phyloP scores from a whole-genome alignment of 1,140 invertebrate species.

The Nasonia giraulti region DNA sequence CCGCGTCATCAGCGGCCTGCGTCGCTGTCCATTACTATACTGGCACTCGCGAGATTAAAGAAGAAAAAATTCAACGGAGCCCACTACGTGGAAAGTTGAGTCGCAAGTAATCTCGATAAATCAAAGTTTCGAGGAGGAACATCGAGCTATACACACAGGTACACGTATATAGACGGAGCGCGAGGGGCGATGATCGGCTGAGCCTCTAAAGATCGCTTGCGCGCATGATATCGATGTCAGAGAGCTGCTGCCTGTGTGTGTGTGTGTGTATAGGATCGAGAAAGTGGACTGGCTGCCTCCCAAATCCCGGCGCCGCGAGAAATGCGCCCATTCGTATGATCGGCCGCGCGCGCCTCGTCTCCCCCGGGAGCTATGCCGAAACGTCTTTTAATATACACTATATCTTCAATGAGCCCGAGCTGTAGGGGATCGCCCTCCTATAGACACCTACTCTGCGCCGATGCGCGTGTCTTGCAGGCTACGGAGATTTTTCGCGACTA shows the following conservation, averaged over 20 bases:
- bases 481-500: not conserved
- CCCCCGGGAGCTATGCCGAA: constrained; percentile 60
- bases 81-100: not conserved
- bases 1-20: too few species aligned
- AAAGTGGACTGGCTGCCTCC: constrained; percentile 23
- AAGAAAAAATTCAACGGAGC: not conserved
- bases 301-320: constrained; percentile 53
- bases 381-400: constrained; percentile 75
- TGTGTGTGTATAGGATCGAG: not conserved
- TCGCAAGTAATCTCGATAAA: constrained; percentile 46
- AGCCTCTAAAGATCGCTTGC: constrained; percentile 3
- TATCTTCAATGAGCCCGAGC: constrained; percentile 66
- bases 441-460: too few species aligned
- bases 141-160: not conserved
- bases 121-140: constrained; percentile 39
- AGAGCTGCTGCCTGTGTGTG: too few species aligned
- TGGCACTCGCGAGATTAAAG: not conserved
- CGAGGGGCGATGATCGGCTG: constrained; percentile 3
- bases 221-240: constrained; percentile 29
- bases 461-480: too few species aligned
- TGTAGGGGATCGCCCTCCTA: constrained; percentile 53
- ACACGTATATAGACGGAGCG: not conserved
- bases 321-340: constrained; percentile 75
- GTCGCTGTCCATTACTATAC: too few species aligned
- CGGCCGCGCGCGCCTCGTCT: constrained; percentile 58